These are phyloP conservation scores for Micronycteris hirsuta DNA, from an alignment of 2,113 vertebrate genomes.

Conservation along the genomic window DNA sequence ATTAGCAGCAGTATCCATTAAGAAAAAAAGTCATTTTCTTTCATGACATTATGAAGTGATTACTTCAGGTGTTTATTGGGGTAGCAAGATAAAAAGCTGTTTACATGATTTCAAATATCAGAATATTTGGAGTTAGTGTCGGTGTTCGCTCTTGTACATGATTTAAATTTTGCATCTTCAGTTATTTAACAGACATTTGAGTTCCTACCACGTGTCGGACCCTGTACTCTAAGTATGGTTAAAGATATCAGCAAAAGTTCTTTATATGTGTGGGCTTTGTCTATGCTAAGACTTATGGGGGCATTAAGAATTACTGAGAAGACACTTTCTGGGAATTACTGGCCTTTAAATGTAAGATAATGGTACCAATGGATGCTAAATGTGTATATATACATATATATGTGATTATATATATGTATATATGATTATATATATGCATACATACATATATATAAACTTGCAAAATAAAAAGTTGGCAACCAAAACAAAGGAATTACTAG, in stretches of 20 bases:
- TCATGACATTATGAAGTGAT: constrained; percentile 27
- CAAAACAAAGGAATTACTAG: neutral
- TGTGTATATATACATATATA: no score
- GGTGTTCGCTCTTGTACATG: neutral
- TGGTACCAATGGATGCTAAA: no score
- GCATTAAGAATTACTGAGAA: neutral
- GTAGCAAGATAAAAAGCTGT: neutral
- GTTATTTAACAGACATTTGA: constrained; percentile 28
- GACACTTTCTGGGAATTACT: no score
- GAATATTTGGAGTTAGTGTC: constrained; percentile 37
- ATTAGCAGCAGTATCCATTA: neutral
- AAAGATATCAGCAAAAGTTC: neutral
- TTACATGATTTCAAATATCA: constrained; percentile 6
- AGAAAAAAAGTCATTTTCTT: neutral
- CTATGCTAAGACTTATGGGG: neutral
- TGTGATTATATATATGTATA: no score
- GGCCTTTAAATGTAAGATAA: no score
- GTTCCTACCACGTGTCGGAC: neutral
- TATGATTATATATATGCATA: no score
- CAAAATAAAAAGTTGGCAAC: no score
- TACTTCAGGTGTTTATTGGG: neutral
- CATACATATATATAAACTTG: no score
- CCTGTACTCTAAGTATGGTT: neutral
- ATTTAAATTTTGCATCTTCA: constrained; percentile 39
- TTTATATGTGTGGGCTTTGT: neutral